Base-by-base conservation (phyloP, 2,113 vertebrate genomes). In the Oncorhynchus keta region DNA sequence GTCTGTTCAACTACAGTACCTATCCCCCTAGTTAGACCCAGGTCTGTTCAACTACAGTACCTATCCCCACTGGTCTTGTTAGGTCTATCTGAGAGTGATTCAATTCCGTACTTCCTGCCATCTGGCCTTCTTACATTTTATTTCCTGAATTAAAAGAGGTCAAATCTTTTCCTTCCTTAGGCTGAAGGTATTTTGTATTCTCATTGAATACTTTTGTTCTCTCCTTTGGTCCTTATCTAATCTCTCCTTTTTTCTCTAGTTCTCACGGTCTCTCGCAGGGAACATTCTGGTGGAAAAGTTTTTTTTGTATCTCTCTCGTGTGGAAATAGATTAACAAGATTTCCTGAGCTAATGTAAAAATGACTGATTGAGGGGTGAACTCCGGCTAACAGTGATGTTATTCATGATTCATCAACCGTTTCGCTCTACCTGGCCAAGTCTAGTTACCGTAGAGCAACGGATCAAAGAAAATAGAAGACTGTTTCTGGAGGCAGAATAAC, bases 11-110 rank as follows among this genome's bases (percentile, higher is more conserved):
- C 35, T 39, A 39, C 2, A 1, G n/a, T 39, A n/a, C n/a, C n/a
- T n/a, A n/a, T 24, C 24, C 24, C 24, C 24, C 24, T 24, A 24
- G 24, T 24, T 35, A 39, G 1, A 9, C 35, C 2, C 1, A 9
- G 35, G 35, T 39, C 1, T 39, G 7, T 6, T 35, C 32, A 7
- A 6, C 35, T 35, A 35, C 7, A 28, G 28, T 28, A 28, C 28
- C 35, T 39, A 9, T 39, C 35, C 35, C 2, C 49, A 16, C 77
- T 62, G 51, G 45, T 68, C 69, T 30, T n/a, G 74, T 39, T 39
- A 39, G 7, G 35, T 39, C 35, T 39, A 85, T 87, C 91, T 94
- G 92, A 89, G 83, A 92, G 88, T 80, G 92, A 91, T 94, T 93
- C 89, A 87, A 82, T 70, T 79, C 68, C 81, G 85, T 89, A 77